phyloP scores from a whole-genome alignment of 2,797 vertebrate species.

The Limnodromus scolopaceus region DNA sequence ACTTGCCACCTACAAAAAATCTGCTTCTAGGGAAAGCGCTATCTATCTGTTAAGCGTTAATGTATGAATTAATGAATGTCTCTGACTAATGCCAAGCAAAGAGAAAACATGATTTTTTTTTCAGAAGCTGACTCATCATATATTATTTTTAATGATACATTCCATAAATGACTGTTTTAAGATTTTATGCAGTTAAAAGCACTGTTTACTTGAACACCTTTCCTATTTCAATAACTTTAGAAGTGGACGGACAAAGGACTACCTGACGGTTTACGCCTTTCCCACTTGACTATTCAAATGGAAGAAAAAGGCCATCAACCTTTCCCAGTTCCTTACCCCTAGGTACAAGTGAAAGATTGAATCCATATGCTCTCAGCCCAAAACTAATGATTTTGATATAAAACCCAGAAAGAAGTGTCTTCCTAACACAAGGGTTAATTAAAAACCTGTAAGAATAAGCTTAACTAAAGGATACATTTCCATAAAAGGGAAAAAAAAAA shows the following conservation, averaged over 20 bases:
- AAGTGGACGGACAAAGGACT: neutral
- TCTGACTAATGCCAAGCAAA: conserved; percentile 25
- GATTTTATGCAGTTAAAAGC: neutral
- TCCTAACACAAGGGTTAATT: neutral
- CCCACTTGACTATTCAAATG: neutral
- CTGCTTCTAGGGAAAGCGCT: neutral
- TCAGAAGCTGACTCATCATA: neutral
- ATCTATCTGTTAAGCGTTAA: neutral
- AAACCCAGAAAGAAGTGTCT: neutral
- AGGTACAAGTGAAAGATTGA: neutral
- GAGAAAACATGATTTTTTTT: neutral
- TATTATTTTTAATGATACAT: neutral
- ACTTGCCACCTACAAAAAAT: conserved; percentile 35
- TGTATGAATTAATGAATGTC: neutral
- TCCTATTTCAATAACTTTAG: neutral
- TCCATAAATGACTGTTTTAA: neutral
- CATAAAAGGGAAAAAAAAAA: neutral
- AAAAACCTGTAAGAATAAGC: neutral
- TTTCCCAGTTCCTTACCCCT: neutral
- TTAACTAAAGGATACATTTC: neutral
- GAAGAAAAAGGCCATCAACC: neutral
- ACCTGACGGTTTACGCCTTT: neutral
- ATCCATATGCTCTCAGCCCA: neutral
- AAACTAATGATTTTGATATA: neutral
- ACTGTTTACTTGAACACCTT: neutral